phyloP scores from a whole-genome alignment of 2,113 vertebrate genomes.

The Boulengeromyrus knoepffleri region DNA sequence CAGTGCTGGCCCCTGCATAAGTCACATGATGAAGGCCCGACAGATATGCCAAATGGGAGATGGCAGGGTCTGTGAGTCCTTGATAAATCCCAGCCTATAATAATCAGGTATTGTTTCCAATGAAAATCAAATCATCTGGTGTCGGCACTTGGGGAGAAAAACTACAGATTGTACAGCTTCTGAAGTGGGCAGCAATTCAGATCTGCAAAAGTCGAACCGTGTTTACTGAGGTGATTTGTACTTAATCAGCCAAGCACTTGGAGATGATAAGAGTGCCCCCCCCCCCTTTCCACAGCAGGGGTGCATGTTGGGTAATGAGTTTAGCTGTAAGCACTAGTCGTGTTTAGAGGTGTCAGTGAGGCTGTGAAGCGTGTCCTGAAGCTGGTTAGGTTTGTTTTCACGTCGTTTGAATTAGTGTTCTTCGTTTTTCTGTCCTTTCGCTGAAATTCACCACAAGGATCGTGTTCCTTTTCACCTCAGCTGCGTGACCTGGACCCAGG shows the following conservation, averaged over 20 bases:
- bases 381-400: neutral
- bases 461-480: neutral
- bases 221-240: neutral
- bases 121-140: neutral
- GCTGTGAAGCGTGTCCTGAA: neutral
- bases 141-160: neutral
- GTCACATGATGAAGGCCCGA: neutral
- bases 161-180: neutral
- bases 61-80: neutral
- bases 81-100: neutral
- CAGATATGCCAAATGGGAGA: neutral
- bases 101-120: neutral
- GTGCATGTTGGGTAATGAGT: neutral
- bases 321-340: neutral
- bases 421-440: neutral
- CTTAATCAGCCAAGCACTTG: neutral
- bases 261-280: neutral
- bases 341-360: neutral
- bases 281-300: neutral
- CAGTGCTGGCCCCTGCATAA: neutral
- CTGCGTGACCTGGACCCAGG: neutral
- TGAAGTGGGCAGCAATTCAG: neutral
- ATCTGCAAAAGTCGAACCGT: neutral
- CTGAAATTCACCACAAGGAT: neutral
- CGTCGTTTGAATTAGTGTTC: neutral